Conservation (phyloP, 2,888 invertebrate species). For the Amorpha juglandis region DNA sequence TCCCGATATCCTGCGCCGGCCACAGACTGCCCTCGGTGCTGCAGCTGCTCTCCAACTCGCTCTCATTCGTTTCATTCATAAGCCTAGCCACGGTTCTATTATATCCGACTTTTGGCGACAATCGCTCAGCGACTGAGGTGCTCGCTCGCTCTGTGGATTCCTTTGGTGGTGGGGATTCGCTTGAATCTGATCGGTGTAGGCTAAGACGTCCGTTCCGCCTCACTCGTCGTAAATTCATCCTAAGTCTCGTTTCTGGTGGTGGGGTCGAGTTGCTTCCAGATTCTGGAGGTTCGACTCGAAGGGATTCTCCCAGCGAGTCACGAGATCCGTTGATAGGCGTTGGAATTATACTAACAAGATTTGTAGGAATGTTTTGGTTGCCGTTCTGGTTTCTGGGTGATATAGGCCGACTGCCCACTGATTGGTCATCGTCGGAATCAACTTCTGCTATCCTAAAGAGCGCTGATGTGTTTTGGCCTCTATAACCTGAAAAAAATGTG, state of each 20-base stretch:
- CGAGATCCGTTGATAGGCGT: conserved; percentile 85
- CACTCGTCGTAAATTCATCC: conserved; percentile 55
- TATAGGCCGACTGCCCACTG: conserved; percentile 68
- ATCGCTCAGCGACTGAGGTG: conserved; percentile 52
- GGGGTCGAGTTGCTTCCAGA: conserved; percentile 55
- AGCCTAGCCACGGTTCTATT: conserved; percentile 72
- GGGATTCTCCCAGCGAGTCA: conserved; percentile 68
- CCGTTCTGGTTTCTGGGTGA: conserved; percentile 64
- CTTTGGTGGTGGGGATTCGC: conserved; percentile 72
- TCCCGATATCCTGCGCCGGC: conserved; percentile 54
- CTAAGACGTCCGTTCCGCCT: conserved; percentile 63
- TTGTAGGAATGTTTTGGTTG: conserved; percentile 58
- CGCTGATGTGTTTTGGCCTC: conserved; percentile 72
- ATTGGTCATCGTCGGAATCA: conserved; percentile 87
- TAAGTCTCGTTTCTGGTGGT: conserved; percentile 51
- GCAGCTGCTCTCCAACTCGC: conserved; percentile 78
- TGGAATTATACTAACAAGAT: conserved; percentile 83
- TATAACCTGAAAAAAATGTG: conserved; percentile 59
- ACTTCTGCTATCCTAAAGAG: conserved; percentile 82
- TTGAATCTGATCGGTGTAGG: conserved; percentile 68
- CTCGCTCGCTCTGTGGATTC: conserved; percentile 51
- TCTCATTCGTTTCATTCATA: conserved; percentile 80
- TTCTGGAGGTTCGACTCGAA: conserved; percentile 59
- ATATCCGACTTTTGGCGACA: conserved; percentile 57
- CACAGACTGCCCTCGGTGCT: conserved; percentile 71